These are phyloP conservation scores for Tenualosa ilisha DNA, from an alignment of 2,797 vertebrate genomes.

Conservation along the genomic window DNA sequence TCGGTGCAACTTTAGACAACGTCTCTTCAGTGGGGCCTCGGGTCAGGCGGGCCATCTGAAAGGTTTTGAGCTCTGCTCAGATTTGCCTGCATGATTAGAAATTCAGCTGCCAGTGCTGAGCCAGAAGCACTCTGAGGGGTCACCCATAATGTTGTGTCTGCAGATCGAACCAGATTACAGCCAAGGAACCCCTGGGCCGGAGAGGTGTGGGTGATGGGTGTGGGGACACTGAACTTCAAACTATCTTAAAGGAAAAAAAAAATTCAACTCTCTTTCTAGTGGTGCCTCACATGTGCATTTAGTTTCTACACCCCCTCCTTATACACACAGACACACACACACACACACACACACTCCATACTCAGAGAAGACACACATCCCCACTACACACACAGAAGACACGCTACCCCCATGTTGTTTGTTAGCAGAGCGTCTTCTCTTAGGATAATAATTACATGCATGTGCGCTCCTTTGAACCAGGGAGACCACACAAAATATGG, in stretches of 20 bases:
- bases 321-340: background rate
- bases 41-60: background rate
- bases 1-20: background rate
- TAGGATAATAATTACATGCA: constrained; percentile 15
- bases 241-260: background rate
- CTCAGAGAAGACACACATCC: background rate
- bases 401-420: constrained; percentile 14
- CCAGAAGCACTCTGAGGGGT: background rate
- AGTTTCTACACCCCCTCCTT: background rate
- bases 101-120: constrained; percentile 8
- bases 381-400: background rate
- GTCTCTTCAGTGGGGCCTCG: background rate
- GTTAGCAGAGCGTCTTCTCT: background rate
- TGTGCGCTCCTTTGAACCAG: constrained; percentile 15
- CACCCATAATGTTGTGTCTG: constrained; percentile 18
- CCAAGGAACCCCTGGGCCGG: background rate
- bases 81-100: background rate
- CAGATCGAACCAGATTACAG: background rate
- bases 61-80: background rate
- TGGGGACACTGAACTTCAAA: background rate
- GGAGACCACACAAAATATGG: constrained; percentile 53
- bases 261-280: background rate
- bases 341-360: background rate
- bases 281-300: background rate
- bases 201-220: background rate